phyloP scores from a whole-genome alignment of 2,797 vertebrate genomes.

The Microchirus variegatus region DNA sequence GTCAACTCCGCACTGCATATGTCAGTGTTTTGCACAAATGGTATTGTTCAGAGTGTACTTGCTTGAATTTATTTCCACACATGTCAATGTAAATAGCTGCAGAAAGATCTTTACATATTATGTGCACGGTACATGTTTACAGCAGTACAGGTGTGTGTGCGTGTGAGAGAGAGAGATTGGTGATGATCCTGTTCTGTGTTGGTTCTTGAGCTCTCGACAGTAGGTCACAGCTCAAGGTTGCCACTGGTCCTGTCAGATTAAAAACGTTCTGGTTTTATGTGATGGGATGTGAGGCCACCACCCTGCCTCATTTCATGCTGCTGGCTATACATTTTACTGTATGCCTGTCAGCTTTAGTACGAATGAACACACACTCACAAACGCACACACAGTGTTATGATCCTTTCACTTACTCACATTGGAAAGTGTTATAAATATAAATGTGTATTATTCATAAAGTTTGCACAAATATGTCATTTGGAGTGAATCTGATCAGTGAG shows the following conservation, averaged over 20 bases:
- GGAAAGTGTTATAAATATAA: too few species aligned
- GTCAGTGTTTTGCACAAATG: conserved; percentile 2
- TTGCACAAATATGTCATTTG: too few species aligned
- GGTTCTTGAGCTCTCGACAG: conserved; percentile 47
- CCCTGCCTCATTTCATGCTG: background rate
- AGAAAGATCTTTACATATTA: background rate
- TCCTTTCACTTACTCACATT: background rate
- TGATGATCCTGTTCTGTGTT: conserved; percentile 37
- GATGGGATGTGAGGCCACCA: conserved; percentile 14
- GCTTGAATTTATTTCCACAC: background rate
- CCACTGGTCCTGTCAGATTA: conserved; percentile 31
- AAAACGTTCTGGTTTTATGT: conserved; percentile 35
- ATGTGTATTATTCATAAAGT: too few species aligned
- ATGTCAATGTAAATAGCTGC: background rate
- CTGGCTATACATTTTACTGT: conserved; percentile 13
- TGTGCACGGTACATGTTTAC: background rate
- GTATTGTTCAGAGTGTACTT: background rate
- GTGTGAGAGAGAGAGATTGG: conserved; percentile 1
- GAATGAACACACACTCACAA: background rate
- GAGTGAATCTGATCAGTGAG: too few species aligned
- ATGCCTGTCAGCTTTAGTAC: background rate
- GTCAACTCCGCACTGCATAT: conserved; percentile 1
- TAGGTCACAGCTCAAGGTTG: conserved; percentile 66
- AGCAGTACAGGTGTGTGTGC: background rate
- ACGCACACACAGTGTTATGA: background rate